These are phyloP conservation scores for Phymastichus coffea DNA, from an alignment of 1,140 invertebrate species.

Conservation along the genomic window DNA sequence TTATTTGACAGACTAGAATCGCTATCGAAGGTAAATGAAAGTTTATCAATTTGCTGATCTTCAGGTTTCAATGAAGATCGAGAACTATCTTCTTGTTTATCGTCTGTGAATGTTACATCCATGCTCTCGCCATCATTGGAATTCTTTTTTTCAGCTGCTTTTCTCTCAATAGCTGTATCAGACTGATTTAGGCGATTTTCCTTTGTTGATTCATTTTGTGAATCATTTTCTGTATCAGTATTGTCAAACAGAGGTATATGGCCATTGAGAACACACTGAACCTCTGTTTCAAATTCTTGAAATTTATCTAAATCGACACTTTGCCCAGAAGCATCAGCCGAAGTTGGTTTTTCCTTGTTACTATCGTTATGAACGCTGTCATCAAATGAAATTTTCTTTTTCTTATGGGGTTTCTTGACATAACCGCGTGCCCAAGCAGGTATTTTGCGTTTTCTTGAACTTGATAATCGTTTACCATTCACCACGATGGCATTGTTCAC, in stretches of 20 bases:
- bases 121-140: conserved; percentile 27
- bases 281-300: conserved; percentile 50
- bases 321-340: conserved; percentile 31
- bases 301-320: conserved; percentile 51
- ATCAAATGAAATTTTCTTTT: conserved; percentile 52
- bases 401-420: conserved; percentile 46
- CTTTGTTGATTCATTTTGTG: conserved; percentile 5
- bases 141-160: not conserved
- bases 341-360: conserved; percentile 9
- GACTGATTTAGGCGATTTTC: conserved; percentile 2
- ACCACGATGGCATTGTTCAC: conserved; percentile 35
- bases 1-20: conserved; percentile 41
- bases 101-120: conserved; percentile 24
- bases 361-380: conserved; percentile 31
- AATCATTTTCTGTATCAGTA: conserved; percentile 29
- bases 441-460: conserved; percentile 46
- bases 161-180: not conserved
- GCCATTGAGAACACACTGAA: conserved; percentile 46
- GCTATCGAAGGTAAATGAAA: conserved; percentile 46
- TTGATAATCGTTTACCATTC: conserved; percentile 44
- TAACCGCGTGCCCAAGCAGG: conserved; percentile 53
- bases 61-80: conserved; percentile 39
- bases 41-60: conserved; percentile 10
- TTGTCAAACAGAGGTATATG: conserved; percentile 43
- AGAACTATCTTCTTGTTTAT: conserved; percentile 33